Evolutionary conservation across 37 sponge, comb jelly and placozoan species (phyloP), one percentile per base, ranked within the genome.

Genomic region (Aphrocallistes beatrix): DNA sequence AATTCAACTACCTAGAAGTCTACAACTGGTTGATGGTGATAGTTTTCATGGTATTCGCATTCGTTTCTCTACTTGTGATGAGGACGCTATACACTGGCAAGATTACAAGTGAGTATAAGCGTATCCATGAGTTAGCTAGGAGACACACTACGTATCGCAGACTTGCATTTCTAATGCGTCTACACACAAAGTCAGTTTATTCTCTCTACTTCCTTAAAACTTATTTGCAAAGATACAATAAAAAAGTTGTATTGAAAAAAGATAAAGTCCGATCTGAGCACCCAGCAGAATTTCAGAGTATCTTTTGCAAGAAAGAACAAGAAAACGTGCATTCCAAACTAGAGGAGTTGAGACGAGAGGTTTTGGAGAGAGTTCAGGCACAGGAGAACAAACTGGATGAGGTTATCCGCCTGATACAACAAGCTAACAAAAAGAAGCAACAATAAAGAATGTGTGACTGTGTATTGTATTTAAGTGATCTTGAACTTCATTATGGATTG

Each of bases 1-100:
- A 60, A 60, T 60, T 60, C 21, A 60, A 60, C n/a, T 60, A 60
- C n/a, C 75, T 60, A 28, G 75, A 60, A 30, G 75, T 60, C 3
- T 60, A 60, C 21, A 60, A 60, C 21, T 60, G 75, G 75, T 13
- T 60, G 34, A 60, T 60, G 75, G 75, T 60, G 25, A 60, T 60
- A 8, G 21, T 60, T 8, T 60, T 60, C 21, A 60, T 60, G 75
- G 10, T 1, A 6, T 60, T 60, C n/a, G 17, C 21, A 21, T 60
- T 60, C 21, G 28, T 60, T 6, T 25, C 75, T 13, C 32, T 60
- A 19, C 21, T 60, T 3, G 75, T 60, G 3, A 60, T 60, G 75
- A 19, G 75, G 75, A 25, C 75, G 8, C 75, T 60, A 19, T 60
- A 25, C 75, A 30, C n/a, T 1, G 75, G 75, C n/a, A 3, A 30